Evolutionary conservation across 2,797 vertebrate genomes (phyloP), one percentile per base, ranked within the genome.

Genomic region (Sebastes matsubarae): DNA sequence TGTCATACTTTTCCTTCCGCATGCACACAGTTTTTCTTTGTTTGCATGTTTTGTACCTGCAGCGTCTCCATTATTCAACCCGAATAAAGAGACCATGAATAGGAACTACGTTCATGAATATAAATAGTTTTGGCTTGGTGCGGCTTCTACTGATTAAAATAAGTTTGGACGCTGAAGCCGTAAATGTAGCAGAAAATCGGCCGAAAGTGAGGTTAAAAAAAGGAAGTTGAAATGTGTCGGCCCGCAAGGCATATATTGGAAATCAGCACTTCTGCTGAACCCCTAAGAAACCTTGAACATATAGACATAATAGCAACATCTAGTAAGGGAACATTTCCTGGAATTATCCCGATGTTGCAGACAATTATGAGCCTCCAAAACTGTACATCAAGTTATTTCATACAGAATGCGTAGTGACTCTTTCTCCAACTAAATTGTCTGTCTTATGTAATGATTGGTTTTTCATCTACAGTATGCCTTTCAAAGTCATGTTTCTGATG

Each of bases 11-110:
- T 86, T 73, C 59, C 52, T 38, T 71, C 64, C 70, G 68, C 5
- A 14, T 72, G 52, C 12, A 20, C 54, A 36, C 10, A 59, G 63
- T 76, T 60, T 60, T 69, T 68, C 54, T 83, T 86, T 84, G 74
- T 89, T 82, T 79, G 71, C n/a, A 46, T 70, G 52, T 68, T 84
- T 83, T 68, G 10, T 32, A 24, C 60, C 60, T 22, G 29, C 61
- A 20, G n/a, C 25, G 25, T 57, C 66, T 34, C 57, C 16, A 85
- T 82, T 80, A 76, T 81, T 79, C 58, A 75, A 54, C 16, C 25
- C 3, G 1, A 70, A 68, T 59, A 77, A 64, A 83, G 68, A 60
- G 5, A 73, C 13, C n/a, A 30, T 64, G 68, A 74, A 74, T 57
- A 73, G 38, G 73, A 84, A 58, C 38, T 16, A 50, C 18, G 54